phyloP scores from a whole-genome alignment of 2,113 vertebrate genomes.

The Paramisgurnus dabryanus region DNA sequence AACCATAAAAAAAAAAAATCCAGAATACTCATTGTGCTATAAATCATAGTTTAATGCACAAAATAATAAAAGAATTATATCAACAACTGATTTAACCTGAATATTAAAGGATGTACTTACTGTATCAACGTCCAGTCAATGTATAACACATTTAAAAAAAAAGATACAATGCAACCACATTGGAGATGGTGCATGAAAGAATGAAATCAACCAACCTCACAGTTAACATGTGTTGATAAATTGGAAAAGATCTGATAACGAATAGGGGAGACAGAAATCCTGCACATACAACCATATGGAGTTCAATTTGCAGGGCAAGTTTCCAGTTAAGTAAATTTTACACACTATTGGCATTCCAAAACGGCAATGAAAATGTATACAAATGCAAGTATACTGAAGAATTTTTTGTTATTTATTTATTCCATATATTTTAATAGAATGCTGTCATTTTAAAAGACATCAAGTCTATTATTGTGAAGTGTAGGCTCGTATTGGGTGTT shows the following conservation, averaged over 20 bases:
- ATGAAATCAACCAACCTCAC: slow-evolving; percentile 24
- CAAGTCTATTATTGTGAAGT: slow-evolving; percentile 26
- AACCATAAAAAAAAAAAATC: slow-evolving; percentile 21
- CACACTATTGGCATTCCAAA: slow-evolving; percentile 20
- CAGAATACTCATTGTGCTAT: slow-evolving; percentile 29
- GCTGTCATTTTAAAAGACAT: slow-evolving; percentile 8
- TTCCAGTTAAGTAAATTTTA: not conserved
- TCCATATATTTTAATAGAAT: not conserved
- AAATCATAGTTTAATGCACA: slow-evolving; percentile 29
- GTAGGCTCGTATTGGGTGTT: slow-evolving; percentile 20
- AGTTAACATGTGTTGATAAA: slow-evolving; percentile 7
- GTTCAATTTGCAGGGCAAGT: slow-evolving; percentile 35
- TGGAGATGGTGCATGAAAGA: slow-evolving; percentile 33
- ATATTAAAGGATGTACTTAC: slow-evolving; percentile 23
- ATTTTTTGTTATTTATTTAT: not conserved
- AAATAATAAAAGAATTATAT: slow-evolving; percentile 15
- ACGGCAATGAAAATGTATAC: slow-evolving; percentile 28
- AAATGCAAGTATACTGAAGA: not conserved
- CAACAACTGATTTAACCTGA: not conserved
- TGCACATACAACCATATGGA: slow-evolving; percentile 4
- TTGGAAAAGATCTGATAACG: not conserved
- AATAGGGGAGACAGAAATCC: not conserved
- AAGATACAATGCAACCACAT: slow-evolving; percentile 8
- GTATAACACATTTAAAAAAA: slow-evolving; percentile 51
- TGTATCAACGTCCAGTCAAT: slow-evolving; percentile 57